Evolutionary conservation across 2,888 invertebrate species (phyloP), one percentile per base, ranked within the genome.

Genomic region (Dynastes tityus): DNA sequence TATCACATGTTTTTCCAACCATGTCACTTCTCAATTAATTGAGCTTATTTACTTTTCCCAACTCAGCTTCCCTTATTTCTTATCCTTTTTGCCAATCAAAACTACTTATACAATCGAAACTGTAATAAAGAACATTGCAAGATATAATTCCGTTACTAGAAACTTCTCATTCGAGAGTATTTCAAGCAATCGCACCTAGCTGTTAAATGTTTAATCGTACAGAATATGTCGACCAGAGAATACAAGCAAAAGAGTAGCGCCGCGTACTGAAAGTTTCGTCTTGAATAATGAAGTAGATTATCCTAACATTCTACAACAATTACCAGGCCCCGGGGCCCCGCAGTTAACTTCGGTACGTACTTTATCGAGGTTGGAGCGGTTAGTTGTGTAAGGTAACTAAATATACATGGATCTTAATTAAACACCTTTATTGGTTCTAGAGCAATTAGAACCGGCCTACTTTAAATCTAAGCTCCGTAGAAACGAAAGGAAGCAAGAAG

Each of bases 261-360:
- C 9, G 11, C 45, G 11, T 0, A 58, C 55, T 22, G 16, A 27
- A 58, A 58, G 55, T 58, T 58, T 58, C 55, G 13, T 22, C 55
- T 6, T 58, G 55, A 58, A 58, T 58, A 58, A 58, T 58, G 55
- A 58, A 58, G 8, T 22, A 58, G 55, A 58, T 58, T 58, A 58
- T 58, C 55, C 55, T 58, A 58, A 58, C 55, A 9, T 58, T 58
- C 22, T 58, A 8, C 55, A 58, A 58, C 55, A 58, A 58, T 58
- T 58, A 58, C 55, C 32, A 8, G 16, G 6, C 8, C 3, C 22
- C n/a, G 55, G 8, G 22, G 55, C 55, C 55, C 55, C 55, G 16
- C 55, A 58, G 55, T 58, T 58, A 58, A 22, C 55, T 58, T 58
- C 55, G 8, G 8, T 58, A 58, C 55, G 22, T 58, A 9, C n/a